Base-by-base conservation (phyloP, 92 coral and sea anemone species). In the Metridium senile region DNA sequence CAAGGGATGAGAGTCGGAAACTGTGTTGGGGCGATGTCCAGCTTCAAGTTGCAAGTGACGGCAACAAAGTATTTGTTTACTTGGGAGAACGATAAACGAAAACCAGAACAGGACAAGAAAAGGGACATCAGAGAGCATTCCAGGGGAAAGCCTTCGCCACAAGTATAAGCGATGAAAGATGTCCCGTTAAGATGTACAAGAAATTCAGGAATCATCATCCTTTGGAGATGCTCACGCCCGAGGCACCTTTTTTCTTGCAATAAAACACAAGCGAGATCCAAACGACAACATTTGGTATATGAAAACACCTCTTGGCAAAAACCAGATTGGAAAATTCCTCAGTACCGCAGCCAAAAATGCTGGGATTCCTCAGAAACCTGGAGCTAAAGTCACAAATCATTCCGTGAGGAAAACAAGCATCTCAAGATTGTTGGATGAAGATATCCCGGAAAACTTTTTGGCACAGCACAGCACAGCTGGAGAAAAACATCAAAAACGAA, bases 241-340 rank as follows among this genome's bases (percentile, higher is more conserved):
- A 82, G 26, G 68, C 88, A 26, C 82, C 91, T 87, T 87, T 82
- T 77, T 82, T 74, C 82, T 87, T 58, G 86, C 87, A 56, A 32
- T 86, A 66, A 82, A 73, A 51, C 84, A 76, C 43, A 70, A 57
- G 21, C 76, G 78, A 71, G 19, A 66, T 13, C 79, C 79, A 25
- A 68, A 33, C 35, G 64, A 20, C 64, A 32, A 49, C 9, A 74
- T 58, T n/a, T 83, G 81, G 91, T 72, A 83, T 66, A 79, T 58
- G 74, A 83, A 79, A 27, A 66, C 75, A 11, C 76, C 89, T 61
- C 89, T 83, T 32, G 78, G 88, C 53, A 87, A 83, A 68, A 82
- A 84, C 51, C 81, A 84, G 63, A 84, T 84, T 46, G 89, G 85
- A 21, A 47, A 75, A 33, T 67, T 86, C 69, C 11, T 86, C 68